Base-by-base conservation (phyloP, 35 echinoderm and acorn worm species). In the Hemicentrotus pulcherrimus region DNA sequence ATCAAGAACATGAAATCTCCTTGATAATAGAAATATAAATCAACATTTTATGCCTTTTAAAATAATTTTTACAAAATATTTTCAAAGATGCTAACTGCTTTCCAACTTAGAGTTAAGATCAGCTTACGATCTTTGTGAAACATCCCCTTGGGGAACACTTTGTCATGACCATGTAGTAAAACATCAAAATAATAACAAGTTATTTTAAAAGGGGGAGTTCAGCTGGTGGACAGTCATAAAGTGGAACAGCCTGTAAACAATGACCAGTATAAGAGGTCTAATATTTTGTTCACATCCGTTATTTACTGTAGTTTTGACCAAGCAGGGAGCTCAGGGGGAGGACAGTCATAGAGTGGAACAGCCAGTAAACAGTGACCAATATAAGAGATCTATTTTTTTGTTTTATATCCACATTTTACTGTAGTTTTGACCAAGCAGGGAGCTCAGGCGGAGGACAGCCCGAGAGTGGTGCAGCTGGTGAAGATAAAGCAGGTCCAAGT, bases 361-460 rank as follows among this genome's bases (percentile, higher is more conserved):
- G 91, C 91, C 47, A 5, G 32, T 90, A 46, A 93, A 58, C 50
- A 55, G 50, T 55, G 15, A 55, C 50, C 7, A 55, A 11, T 15
- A 14, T 55, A 14, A 55, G 50, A 55, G n/a, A 0, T 78, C 5
- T 7, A 0, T 71, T 3, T 24, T 71, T 19, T 78, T 78, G n/a
- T n/a, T 24, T 78, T n/a, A 78, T 8, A 90, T 90, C 18, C 32
- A 0, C 24, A 5, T 90, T 47, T 8, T 33, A 1, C 32, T 90
- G 32, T 46, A 47, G 88, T 90, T 30, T 47, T 6, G 32, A 45
- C 46, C 88, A 33, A 90, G 88, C 88, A 18, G 32, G 88, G 31
- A 90, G 86, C 86, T 86, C 91, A 93, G 48, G 32, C 18, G 91
- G 91, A 93, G 91, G 91, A 31, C 91, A 93, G 91, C n/a, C 91